phyloP scores from a whole-genome alignment of 2,113 vertebrate species.

The Notechis scutatus region DNA sequence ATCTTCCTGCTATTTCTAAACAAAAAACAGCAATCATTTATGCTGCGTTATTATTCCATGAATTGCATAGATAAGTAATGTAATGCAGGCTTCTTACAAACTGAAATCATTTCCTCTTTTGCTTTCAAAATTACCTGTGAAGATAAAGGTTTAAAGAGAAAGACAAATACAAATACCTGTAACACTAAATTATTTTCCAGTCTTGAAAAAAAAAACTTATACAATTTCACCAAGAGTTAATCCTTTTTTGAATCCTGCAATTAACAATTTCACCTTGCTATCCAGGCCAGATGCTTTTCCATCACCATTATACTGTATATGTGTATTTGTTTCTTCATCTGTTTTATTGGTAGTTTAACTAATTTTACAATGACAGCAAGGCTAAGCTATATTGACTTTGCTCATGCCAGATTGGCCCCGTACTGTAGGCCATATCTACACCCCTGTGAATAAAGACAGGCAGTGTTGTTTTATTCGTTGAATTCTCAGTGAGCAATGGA shows the following conservation, averaged over 20 bases:
- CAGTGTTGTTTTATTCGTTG: background rate
- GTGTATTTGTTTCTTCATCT: slow-evolving; percentile 13
- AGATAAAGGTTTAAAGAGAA: background rate
- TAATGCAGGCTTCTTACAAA: background rate
- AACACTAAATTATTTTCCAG: background rate
- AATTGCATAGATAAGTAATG: background rate
- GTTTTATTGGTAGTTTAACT: background rate
- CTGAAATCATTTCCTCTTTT: background rate
- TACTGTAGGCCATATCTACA: background rate
- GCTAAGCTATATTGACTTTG: background rate
- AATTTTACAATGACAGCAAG: slow-evolving; percentile 3
- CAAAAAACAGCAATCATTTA: background rate
- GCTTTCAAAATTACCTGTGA: background rate
- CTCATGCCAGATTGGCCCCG: background rate
- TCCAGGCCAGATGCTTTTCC: background rate
- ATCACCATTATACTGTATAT: background rate
- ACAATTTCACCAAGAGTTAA: background rate
- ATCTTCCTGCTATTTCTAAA: background rate
- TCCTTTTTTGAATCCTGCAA: background rate
- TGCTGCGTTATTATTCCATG: background rate
- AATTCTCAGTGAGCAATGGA: background rate
- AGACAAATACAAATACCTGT: background rate
- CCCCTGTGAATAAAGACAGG: background rate
- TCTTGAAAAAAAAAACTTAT: background rate
- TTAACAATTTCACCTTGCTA: background rate